Evolutionary conservation across 2,888 invertebrate genomes (phyloP).

Genomic region (Herminia tarsipennalis): DNA sequence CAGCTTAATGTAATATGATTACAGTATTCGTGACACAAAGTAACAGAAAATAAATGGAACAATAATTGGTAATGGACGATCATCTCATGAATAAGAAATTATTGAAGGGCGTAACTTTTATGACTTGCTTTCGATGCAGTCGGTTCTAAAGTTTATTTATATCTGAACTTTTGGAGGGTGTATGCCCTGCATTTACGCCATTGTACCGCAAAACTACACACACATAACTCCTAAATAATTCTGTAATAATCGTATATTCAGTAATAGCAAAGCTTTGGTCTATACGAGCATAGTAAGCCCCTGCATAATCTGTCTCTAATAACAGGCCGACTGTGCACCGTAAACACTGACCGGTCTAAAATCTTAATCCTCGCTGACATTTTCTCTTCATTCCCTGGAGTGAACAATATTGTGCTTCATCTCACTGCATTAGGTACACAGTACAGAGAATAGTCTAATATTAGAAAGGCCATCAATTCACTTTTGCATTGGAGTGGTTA

Average conservation of each 20-base stretch:
- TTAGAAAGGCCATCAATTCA: no score
- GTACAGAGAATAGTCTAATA: no score
- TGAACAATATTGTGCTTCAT: no score
- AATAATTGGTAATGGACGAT: constrained; percentile 34
- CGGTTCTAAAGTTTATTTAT: no score
- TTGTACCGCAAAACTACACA: background rate
- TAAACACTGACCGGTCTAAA: constrained; percentile 27
- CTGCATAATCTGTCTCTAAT: constrained; percentile 24
- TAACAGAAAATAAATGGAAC: constrained; percentile 39
- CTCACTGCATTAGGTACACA: no score
- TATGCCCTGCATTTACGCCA: no score
- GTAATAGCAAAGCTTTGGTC: constrained; percentile 6
- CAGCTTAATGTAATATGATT: constrained; percentile 12
- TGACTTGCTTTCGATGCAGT: constrained; percentile 16
- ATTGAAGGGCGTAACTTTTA: constrained; percentile 19
- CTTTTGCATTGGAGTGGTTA: no score
- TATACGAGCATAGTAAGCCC: constrained; percentile 6
- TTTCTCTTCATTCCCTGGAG: constrained; percentile 29
- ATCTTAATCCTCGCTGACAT: constrained; percentile 32
- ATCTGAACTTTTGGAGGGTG: no score
- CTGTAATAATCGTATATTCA: constrained; percentile 8
- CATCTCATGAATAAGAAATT: constrained; percentile 39
- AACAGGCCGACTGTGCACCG: constrained; percentile 14
- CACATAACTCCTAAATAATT: background rate
- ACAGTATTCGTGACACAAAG: constrained; percentile 19